Base-by-base conservation (phyloP, 2,888 invertebrate genomes). In the Lutraria lutraria region DNA sequence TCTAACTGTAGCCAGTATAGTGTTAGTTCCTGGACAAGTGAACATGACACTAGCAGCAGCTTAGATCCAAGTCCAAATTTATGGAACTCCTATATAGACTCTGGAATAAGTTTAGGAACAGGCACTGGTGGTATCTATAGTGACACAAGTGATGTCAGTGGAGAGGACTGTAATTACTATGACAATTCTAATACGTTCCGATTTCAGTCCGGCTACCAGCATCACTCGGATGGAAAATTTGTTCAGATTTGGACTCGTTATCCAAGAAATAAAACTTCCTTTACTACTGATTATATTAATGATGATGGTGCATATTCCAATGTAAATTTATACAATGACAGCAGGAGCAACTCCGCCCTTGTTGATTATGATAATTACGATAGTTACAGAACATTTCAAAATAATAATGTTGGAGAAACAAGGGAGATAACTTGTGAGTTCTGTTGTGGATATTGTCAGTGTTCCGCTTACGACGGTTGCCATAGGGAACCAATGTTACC, bases 401-500 rank as follows among this genome's bases (percentile, higher is more conserved):
- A 68, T 25, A 43, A 56, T 72, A 53, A n/a, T 60, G 19, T 76
- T 1, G 53, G n/a, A 4, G 83, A 53, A 31, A 0, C 83, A 53
- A 34, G 80, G 54, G 87, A 84, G 52, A 29, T 68, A 56, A 81
- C 25, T n/a, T 92, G 90, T 81, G 89, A 92, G 34, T 90, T 80
- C 63, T 92, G 90, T 87, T 92, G 90, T 87, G 83, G 83, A 52
- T 89, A 82, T 76, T 92, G 92, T 85, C 63, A 83, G 43, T 92
- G 90, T 72, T 52, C 60, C n/a, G 56, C 85, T 56, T 90, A 88
- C 25, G 60, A 86, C 31, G 80, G 68, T 12, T 89, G 86, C 72
- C 84, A 88, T n/a, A 81, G 60, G 15, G 86, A 90, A 84, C 93
- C 89, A 72, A 95, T 95, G 95, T 92, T 95, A 85, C 96, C 96